These are phyloP conservation scores for Protonibea diacanthus DNA, from an alignment of 2,797 vertebrate species.

Conservation along the genomic window DNA sequence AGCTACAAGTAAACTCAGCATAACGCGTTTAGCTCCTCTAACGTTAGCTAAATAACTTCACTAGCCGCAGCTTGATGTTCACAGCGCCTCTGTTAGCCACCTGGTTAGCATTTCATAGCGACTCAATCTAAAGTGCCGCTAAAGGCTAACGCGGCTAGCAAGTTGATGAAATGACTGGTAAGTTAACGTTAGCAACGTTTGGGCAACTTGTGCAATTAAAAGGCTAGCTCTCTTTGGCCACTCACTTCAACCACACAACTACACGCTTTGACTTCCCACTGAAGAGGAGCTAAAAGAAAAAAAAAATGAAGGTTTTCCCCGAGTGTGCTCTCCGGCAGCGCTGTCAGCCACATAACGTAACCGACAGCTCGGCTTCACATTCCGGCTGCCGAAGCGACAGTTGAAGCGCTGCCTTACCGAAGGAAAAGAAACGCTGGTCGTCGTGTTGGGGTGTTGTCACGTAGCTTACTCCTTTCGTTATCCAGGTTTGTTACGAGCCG, in stretches of 20 bases:
- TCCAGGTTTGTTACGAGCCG: conserved; percentile 82
- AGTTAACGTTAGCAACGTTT: conserved; percentile 54
- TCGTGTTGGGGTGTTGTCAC: conserved; percentile 72
- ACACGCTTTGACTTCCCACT: not conserved
- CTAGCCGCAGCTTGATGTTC: not conserved
- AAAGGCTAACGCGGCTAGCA: conserved; percentile 71
- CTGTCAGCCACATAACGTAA: conserved; percentile 40
- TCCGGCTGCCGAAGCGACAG: conserved; percentile 41
- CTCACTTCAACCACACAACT: not conserved
- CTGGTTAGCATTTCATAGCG: conserved; percentile 56
- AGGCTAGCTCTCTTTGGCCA: not conserved
- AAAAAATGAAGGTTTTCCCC: not conserved
- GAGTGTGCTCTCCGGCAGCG: not conserved
- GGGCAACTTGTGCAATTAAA: conserved; percentile 40
- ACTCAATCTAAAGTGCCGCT: conserved; percentile 46
- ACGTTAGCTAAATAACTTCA: conserved; percentile 45
- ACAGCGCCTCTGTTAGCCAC: conserved; percentile 53
- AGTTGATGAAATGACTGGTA: conserved; percentile 44
- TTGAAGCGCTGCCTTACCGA: conserved; percentile 67
- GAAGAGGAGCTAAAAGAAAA: not conserved
- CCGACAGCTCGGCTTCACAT: conserved; percentile 33
- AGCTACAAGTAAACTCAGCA: not conserved
- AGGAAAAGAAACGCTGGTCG: conserved; percentile 58
- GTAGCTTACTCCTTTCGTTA: conserved; percentile 72
- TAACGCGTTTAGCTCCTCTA: conserved; percentile 1